Conservation (phyloP, 2,797 vertebrate species). For the Esox masquinongy region DNA sequence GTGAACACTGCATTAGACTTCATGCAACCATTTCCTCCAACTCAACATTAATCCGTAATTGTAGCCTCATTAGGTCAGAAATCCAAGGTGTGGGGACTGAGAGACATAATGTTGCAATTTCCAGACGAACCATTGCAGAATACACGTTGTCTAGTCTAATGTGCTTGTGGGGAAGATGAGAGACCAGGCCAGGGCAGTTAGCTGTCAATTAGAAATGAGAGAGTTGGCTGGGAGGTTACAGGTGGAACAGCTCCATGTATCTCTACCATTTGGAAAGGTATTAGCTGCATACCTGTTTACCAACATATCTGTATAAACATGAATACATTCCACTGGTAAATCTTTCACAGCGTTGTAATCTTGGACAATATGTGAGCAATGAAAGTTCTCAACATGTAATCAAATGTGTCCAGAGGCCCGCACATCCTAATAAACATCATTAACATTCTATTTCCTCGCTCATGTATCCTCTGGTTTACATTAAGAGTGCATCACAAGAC, state of each 20-base stretch:
- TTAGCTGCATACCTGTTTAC: background rate
- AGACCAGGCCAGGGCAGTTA: background rate
- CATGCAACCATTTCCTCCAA: constrained; percentile 15
- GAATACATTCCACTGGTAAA: background rate
- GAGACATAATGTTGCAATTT: background rate
- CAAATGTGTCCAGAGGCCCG: background rate
- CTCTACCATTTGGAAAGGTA: background rate
- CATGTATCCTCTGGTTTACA: background rate
- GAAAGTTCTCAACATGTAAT: background rate
- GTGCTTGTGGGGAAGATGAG: background rate
- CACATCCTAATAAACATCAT: background rate
- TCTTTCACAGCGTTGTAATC: background rate
- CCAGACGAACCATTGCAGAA: background rate
- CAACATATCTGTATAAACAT: background rate
- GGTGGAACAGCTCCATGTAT: background rate
- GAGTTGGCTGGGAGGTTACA: background rate
- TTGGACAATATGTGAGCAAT: background rate
- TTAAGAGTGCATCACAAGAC: background rate
- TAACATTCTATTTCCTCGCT: background rate
- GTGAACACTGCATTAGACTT: constrained; percentile 9
- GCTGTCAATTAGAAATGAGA: constrained; percentile 12
- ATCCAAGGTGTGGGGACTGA: background rate
- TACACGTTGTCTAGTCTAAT: background rate
- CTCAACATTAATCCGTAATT: constrained; percentile 40
- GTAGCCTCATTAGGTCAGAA: constrained; percentile 4